Evolutionary conservation across 2,797 vertebrate species (phyloP).

Genomic region (Mastacembelus armatus): DNA sequence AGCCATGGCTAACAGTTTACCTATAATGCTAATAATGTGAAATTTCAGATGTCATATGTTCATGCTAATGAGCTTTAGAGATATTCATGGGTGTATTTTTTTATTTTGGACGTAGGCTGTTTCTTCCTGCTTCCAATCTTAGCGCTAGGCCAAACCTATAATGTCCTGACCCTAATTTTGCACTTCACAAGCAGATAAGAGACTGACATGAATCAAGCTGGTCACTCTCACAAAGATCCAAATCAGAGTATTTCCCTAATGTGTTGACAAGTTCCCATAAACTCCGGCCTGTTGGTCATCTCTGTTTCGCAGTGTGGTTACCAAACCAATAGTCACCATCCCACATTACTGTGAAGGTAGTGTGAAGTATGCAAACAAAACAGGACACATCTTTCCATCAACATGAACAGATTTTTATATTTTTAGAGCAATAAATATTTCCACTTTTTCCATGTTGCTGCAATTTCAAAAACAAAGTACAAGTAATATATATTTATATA

Average conservation of each 20-base stretch:
- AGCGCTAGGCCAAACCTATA: background rate
- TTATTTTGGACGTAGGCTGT: no score
- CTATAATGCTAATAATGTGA: no score
- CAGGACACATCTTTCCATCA: slow-evolving; percentile 65
- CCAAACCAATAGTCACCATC: background rate
- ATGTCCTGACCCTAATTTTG: no score
- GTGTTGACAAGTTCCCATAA: background rate
- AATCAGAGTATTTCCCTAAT: background rate
- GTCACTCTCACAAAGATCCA: no score
- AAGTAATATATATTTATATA: slow-evolving; percentile 83
- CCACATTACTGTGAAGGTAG: background rate
- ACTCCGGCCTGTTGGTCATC: background rate
- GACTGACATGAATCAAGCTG: no score
- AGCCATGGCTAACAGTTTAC: no score
- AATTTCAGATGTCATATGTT: no score
- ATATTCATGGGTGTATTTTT: no score
- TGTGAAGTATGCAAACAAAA: slow-evolving; percentile 49
- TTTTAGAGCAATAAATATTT: slow-evolving; percentile 84
- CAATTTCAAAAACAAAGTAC: slow-evolving; percentile 81
- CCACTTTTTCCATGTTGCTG: slow-evolving; percentile 78
- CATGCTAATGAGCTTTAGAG: no score
- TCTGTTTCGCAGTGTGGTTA: background rate
- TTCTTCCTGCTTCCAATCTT: no score
- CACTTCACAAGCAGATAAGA: background rate
- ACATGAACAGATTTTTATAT: slow-evolving; percentile 82